Evolutionary conservation across 23 tunicate genomes (phyloP).

Genomic region (Halocynthia aurantium): DNA sequence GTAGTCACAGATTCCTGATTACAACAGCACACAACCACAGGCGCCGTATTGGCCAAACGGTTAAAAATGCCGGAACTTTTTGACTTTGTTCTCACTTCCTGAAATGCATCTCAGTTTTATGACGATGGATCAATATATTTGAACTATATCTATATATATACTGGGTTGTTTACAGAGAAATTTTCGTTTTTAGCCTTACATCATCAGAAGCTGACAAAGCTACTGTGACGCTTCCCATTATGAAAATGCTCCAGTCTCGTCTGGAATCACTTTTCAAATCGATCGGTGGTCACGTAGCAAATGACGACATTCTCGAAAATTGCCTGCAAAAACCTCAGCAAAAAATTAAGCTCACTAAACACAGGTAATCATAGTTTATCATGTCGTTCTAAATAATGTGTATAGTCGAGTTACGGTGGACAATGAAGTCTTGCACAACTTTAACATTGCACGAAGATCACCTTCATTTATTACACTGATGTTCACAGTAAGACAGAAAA

Average conservation of each 20-base stretch:
- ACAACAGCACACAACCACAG: too few species aligned
- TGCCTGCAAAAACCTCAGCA: too few species aligned
- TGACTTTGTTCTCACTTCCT: too few species aligned
- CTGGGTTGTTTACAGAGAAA: too few species aligned
- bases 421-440: background rate
- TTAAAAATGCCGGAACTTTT: too few species aligned
- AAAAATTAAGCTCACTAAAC: too few species aligned
- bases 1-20: too few species aligned
- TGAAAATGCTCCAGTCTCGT: slow-evolving; percentile 1
- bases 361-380: background rate
- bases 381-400: background rate
- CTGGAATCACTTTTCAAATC: slow-evolving; percentile 9
- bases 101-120: too few species aligned
- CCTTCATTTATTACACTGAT: background rate
- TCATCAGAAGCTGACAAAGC: background rate
- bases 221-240: background rate
- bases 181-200: background rate
- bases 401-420: background rate
- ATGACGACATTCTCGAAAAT: background rate
- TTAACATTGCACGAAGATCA: background rate
- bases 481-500: background rate
- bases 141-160: too few species aligned
- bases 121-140: too few species aligned
- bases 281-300: slow-evolving; percentile 9
- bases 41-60: too few species aligned